phyloP scores from a whole-genome alignment of 2,797 vertebrate species.

The Micromesistius poutassou region DNA sequence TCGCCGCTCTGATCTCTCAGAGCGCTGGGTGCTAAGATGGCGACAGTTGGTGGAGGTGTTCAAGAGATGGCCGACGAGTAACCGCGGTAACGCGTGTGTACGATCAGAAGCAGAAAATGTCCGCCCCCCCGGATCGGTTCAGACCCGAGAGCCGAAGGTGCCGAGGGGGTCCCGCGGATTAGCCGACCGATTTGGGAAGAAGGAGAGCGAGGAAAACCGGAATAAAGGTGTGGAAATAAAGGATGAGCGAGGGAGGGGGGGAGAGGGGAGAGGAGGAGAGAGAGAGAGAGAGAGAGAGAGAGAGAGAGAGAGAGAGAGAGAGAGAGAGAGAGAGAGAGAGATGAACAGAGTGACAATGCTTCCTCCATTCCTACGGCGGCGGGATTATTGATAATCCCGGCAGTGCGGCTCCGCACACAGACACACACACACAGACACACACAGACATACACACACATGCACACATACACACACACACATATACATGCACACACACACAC shows the following conservation, averaged over 20 bases:
- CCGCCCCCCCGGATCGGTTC: neutral
- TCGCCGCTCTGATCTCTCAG: too few relatives aligned
- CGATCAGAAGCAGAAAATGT: neutral
- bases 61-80: neutral
- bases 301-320: constrained; percentile 33
- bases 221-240: neutral
- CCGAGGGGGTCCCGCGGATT: too few relatives aligned
- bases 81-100: neutral
- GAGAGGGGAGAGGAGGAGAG: neutral
- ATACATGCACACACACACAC: too few relatives aligned
- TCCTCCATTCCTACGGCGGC: constrained; percentile 43
- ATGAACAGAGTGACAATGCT: constrained; percentile 49
- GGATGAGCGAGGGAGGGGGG: neutral
- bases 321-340: constrained; percentile 16
- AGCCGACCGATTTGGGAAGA: neutral
- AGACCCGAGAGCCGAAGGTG: neutral
- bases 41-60: neutral
- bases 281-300: constrained; percentile 11
- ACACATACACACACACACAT: too few relatives aligned
- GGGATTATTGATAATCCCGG: constrained; percentile 71
- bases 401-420: constrained; percentile 44
- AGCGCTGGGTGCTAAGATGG: too few relatives aligned
- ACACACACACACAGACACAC: constrained; percentile 12
- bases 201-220: neutral
- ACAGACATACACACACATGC: too few relatives aligned